Conservation (phyloP, 2,888 invertebrate species). For the Platycheirus albimanus region DNA sequence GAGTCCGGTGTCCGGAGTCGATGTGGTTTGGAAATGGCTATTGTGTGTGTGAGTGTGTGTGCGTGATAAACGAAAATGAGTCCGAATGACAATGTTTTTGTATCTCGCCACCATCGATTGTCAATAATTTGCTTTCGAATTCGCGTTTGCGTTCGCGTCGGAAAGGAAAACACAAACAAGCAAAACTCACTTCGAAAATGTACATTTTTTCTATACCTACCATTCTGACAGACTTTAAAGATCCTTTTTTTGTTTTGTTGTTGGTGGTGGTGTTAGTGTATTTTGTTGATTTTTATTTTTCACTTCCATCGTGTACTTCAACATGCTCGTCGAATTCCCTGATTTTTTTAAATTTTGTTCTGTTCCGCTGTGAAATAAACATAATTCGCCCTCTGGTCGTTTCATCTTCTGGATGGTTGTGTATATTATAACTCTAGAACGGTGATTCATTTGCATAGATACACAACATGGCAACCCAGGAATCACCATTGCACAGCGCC, state of each 20-base stretch:
- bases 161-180: constrained; percentile 9
- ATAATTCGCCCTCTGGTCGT: constrained; percentile 52
- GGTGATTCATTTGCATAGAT: constrained; percentile 59
- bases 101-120: constrained; percentile 61
- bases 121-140: constrained; percentile 68
- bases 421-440: constrained; percentile 11
- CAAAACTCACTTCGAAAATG: background rate
- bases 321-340: constrained; percentile 26
- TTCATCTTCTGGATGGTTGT: background rate
- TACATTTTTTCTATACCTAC: background rate
- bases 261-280: background rate
- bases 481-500: constrained; percentile 10
- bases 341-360: background rate
- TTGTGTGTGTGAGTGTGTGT: no score
- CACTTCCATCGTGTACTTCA: constrained; percentile 12
- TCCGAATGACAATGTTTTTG: constrained; percentile 59
- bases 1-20: no score
- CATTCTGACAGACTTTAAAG: constrained; percentile 19
- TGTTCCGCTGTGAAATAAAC: constrained; percentile 47
- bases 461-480: constrained; percentile 40
- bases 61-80: constrained; percentile 51
- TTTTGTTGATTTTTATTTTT: background rate
- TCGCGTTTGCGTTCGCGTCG: constrained; percentile 25
- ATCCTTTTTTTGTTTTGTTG: constrained; percentile 5
- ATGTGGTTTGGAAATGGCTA: no score